These are phyloP conservation scores for Aphrophora alni DNA, from an alignment of 2,888 invertebrate species.

Conservation along the genomic window DNA sequence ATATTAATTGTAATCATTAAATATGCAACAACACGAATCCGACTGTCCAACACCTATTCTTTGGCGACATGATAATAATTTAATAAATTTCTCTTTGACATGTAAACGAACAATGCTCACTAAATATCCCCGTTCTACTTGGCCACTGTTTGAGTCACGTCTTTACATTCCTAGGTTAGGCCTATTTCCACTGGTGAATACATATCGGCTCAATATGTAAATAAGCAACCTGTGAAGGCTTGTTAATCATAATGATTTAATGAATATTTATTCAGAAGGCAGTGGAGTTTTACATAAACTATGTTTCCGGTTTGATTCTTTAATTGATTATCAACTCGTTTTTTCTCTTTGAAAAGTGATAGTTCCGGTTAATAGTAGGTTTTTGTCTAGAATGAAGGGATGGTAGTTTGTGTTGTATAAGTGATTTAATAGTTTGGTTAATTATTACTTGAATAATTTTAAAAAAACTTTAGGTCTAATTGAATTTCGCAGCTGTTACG, in stretches of 20 bases:
- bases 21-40: neutral
- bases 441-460: no score
- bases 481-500: no score
- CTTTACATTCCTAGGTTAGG: neutral
- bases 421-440: no score
- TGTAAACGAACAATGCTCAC: neutral
- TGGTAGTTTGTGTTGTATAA: no score
- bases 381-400: no score
- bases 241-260: neutral
- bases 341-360: no score
- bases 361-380: no score
- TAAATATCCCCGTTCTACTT: neutral
- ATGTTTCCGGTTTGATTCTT: no score
- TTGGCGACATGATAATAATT: neutral
- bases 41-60: neutral
- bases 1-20: no score
- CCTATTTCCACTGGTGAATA: neutral
- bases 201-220: neutral
- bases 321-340: no score
- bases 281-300: no score
- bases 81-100: neutral
- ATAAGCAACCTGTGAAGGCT: neutral
- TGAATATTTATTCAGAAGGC: neutral
- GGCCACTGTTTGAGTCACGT: neutral
- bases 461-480: no score